Percentiles rank a stretch among this genome's conserved stretches.
These are phyloP conservation scores for Plotosus lineatus DNA, from an alignment of 2,113 vertebrate species.

Conservation along the genomic window DNA sequence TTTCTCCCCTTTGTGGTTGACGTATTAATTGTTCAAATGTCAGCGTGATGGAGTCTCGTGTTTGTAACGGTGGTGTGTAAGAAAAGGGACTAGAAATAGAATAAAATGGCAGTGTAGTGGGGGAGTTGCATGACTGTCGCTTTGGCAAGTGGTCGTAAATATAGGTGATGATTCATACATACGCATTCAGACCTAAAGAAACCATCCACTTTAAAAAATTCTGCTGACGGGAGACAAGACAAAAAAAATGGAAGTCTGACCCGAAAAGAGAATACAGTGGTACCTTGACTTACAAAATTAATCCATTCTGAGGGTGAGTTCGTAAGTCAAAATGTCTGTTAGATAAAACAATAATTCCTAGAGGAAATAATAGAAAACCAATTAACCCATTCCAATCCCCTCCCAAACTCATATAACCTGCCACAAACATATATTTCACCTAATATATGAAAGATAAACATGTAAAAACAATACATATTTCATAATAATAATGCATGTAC, in stretches of 20 bases:
- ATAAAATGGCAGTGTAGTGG: not conserved
- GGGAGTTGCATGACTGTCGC: slow-evolving; percentile 1
- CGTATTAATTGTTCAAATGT: not conserved
- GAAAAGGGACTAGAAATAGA: not conserved
- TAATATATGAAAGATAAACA: too few relatives aligned
- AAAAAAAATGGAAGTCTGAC: not conserved
- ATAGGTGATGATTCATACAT: not conserved
- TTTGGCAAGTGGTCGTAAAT: not conserved
- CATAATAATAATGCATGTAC: too few relatives aligned
- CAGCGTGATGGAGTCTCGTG: not conserved
- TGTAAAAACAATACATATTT: too few relatives aligned
- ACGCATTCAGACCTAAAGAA: not conserved
- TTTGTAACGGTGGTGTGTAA: not conserved
- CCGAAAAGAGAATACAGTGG: not conserved
- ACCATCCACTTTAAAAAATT: not conserved
- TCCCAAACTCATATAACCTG: too few relatives aligned
- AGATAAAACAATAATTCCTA: too few relatives aligned
- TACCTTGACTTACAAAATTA: too few relatives aligned
- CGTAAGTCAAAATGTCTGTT: too few relatives aligned
- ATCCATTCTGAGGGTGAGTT: too few relatives aligned
- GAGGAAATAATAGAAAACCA: too few relatives aligned
- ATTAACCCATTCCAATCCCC: too few relatives aligned
- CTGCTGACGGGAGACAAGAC: slow-evolving; percentile 1
- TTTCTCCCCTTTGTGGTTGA: not conserved
- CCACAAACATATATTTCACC: too few relatives aligned